Evolutionary conservation across 1,140 invertebrate species (phyloP), one percentile per base, ranked within the genome.

Genomic region (Drosophila mayri): DNA sequence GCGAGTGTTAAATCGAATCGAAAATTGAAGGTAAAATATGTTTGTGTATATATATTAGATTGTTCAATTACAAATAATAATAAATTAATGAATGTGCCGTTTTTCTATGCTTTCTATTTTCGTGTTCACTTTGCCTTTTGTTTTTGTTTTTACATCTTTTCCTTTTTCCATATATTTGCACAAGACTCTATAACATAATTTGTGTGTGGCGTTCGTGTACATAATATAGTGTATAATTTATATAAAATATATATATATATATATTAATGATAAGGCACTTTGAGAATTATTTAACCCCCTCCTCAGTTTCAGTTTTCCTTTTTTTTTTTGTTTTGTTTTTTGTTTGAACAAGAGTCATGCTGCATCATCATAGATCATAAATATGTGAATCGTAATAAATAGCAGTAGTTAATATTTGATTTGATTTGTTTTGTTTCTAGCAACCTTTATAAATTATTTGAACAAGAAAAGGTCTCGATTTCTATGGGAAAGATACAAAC

Each of bases 241-340:
- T 74, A 61, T 76, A 78, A 67, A 76, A 81, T 85, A 87, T 54
- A 54, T 50, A 50, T 50, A 50, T 46, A 47, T 47, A 49, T 49
- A 30, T 37, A 37, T 79, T 87, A 77, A 77, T 61, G 85, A 86
- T 86, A 86, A 86, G 82, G 82, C 82, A 86, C 82, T 90, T 87
- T 87, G 84, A 87, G 84, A 87, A 87, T 87, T 88, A 76, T 66
- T 79, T 60, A 77, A 75, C 70, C 76, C 61, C 80, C 72, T 63
- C 62, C 49, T 68, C 61, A 9, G 35, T 52, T 50, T 47, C 22
- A 61, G 8, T 62, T 57, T 46, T 22, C 2, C 11, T 44, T 18
- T 18, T 20, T 28, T 35, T 12, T 40, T 47, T 37, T 35, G 10
- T 47, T 54, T 25, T 22, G 14, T 43, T 47, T 46, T n/a, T 14